phyloP scores from a whole-genome alignment of 2,797 vertebrate genomes.

The Alauda arvensis region DNA sequence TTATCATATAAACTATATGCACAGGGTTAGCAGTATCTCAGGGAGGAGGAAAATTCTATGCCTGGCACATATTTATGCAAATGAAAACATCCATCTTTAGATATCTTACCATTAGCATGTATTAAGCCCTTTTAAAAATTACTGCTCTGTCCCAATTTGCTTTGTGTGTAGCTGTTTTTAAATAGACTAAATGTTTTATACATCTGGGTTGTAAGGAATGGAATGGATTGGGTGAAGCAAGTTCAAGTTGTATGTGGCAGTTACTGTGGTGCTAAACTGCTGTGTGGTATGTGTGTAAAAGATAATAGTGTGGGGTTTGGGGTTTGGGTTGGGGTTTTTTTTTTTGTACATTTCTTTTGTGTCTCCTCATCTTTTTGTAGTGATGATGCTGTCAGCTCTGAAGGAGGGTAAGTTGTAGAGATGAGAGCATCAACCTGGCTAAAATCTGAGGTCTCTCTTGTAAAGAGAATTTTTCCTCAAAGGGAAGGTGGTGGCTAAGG shows the following conservation, averaged over 20 bases:
- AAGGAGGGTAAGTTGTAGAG: neutral
- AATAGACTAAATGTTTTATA: neutral
- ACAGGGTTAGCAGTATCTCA: neutral
- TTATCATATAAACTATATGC: neutral
- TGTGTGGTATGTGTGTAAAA: neutral
- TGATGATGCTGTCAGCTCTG: neutral
- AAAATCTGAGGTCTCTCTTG: neutral
- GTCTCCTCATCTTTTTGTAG: neutral
- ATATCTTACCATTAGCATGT: neutral
- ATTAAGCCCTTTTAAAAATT: constrained; percentile 4
- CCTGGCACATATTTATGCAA: constrained; percentile 9
- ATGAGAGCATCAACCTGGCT: neutral
- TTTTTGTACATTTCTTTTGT: neutral
- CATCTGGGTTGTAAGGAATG: neutral
- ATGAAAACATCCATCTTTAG: constrained; percentile 6
- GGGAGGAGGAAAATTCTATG: neutral
- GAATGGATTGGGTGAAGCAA: neutral
- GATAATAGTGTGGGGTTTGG: neutral
- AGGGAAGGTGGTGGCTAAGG: neutral
- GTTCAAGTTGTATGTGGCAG: neutral
- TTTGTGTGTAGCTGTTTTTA: neutral
- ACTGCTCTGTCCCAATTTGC: neutral
- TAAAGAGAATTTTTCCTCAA: neutral
- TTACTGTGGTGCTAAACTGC: neutral
- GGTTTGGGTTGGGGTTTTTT: neutral